Evolutionary conservation across 2,797 vertebrate species (phyloP).

Genomic region (Protosalanx chinensis): DNA sequence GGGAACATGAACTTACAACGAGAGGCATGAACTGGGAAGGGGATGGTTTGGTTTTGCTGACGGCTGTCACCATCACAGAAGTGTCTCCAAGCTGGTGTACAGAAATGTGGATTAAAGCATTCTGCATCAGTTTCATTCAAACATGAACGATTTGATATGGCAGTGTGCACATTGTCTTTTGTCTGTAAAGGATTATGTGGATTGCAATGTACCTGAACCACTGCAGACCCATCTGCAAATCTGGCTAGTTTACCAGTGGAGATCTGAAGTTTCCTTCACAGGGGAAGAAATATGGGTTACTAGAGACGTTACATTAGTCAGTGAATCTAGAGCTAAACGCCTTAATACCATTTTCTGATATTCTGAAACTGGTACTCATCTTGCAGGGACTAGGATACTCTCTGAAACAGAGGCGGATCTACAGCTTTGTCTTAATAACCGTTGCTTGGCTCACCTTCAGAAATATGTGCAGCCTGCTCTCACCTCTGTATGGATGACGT

Average conservation of each 20-base stretch:
- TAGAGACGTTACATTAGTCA: neutral
- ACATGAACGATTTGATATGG: neutral
- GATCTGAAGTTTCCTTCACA: slow-evolving; percentile 86
- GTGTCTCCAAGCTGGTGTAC: slow-evolving; percentile 85
- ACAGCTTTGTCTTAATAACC: too few relatives aligned
- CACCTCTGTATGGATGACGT: too few relatives aligned
- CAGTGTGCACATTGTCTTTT: neutral
- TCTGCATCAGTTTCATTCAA: neutral
- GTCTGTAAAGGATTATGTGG: neutral
- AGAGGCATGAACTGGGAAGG: slow-evolving; percentile 92
- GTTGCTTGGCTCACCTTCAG: too few relatives aligned
- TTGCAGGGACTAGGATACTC: too few relatives aligned
- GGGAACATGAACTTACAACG: slow-evolving; percentile 79
- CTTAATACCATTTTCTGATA: neutral
- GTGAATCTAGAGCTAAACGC: neutral
- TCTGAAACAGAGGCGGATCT: too few relatives aligned
- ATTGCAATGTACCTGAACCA: slow-evolving; percentile 83
- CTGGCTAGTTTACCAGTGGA: slow-evolving; percentile 88
- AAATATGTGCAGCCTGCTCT: too few relatives aligned
- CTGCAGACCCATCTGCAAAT: slow-evolving; percentile 94
- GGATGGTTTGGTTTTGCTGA: slow-evolving; percentile 93
- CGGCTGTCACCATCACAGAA: slow-evolving; percentile 95
- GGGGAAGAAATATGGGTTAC: slow-evolving; percentile 34
- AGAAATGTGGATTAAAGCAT: too few relatives aligned
- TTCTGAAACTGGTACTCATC: too few relatives aligned